Percentiles rank a stretch among this genome's conserved stretches.
Conservation (phyloP, 2,113 vertebrate species). For the Lophotis ruficrista region DNA sequence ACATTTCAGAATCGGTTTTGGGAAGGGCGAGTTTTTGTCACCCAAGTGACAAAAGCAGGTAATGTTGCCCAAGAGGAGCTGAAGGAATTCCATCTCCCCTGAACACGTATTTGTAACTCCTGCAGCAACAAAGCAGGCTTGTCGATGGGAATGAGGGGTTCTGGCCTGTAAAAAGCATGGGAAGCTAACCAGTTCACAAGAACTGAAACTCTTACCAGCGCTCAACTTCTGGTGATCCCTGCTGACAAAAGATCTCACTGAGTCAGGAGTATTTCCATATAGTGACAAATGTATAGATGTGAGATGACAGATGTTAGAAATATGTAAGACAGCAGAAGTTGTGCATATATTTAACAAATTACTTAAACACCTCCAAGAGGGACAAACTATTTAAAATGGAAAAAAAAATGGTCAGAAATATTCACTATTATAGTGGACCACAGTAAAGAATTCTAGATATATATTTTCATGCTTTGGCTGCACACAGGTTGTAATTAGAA, state of each 20-base stretch:
- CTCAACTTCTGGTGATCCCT: background rate
- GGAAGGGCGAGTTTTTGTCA: background rate
- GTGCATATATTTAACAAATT: background rate
- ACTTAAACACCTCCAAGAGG: background rate
- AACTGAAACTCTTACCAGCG: background rate
- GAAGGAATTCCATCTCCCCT: background rate
- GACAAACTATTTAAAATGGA: background rate
- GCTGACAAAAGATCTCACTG: background rate
- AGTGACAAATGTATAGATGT: background rate
- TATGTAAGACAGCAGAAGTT: background rate
- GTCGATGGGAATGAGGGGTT: background rate
- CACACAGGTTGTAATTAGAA: background rate
- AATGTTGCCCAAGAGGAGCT: background rate
- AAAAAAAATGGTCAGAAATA: background rate
- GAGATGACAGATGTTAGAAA: background rate
- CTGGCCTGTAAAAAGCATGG: background rate
- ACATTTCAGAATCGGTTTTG: background rate
- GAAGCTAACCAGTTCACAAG: background rate
- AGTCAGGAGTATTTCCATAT: background rate
- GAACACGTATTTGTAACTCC: background rate
- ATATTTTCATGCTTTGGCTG: background rate
- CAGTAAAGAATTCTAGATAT: background rate
- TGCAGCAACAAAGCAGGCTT: background rate
- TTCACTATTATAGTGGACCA: background rate
- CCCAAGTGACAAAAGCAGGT: background rate